Evolutionary conservation across 2,888 invertebrate genomes (phyloP).

Genomic region (Mamestra brassicae): DNA sequence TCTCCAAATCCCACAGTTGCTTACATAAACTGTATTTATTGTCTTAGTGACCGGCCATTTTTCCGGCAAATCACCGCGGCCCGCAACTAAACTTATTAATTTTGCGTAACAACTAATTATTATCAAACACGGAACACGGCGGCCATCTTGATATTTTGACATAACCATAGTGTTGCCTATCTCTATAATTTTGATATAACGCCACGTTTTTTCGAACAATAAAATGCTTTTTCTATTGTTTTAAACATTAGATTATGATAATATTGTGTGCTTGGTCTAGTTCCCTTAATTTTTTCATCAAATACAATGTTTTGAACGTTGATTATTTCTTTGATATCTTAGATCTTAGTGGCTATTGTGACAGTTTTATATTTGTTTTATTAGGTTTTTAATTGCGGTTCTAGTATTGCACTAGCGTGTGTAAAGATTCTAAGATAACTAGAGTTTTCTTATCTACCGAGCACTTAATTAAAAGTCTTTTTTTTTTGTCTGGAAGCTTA

Average conservation of each 20-base stretch:
- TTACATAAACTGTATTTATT: constrained; percentile 58
- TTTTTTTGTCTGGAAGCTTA: neutral
- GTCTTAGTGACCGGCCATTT: constrained; percentile 52
- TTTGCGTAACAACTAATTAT: constrained; percentile 65
- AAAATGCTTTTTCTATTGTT: constrained; percentile 63
- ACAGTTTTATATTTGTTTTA: constrained; percentile 49
- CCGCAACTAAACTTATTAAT: constrained; percentile 61
- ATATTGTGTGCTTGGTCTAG: constrained; percentile 60
- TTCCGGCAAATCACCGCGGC: constrained; percentile 49
- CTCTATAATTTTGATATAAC: constrained; percentile 58
- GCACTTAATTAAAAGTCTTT: constrained; percentile 1
- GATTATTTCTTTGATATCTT: constrained; percentile 50
- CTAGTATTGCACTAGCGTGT: constrained; percentile 45
- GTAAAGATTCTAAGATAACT: constrained; percentile 56
- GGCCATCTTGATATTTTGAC: constrained; percentile 63
- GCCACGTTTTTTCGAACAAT: constrained; percentile 59
- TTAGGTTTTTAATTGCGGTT: constrained; percentile 20
- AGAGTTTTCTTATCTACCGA: constrained; percentile 4
- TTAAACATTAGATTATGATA: constrained; percentile 62
- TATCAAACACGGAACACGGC: constrained; percentile 59
- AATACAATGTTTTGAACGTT: constrained; percentile 49
- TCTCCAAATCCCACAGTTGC: constrained; percentile 36
- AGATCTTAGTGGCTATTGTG: constrained; percentile 52
- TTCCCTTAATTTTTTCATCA: constrained; percentile 67
- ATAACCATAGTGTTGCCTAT: constrained; percentile 59